Evolutionary conservation across 1,140 invertebrate species (phyloP), one percentile per base, ranked within the genome.

Genomic region (Halesus radiatus): DNA sequence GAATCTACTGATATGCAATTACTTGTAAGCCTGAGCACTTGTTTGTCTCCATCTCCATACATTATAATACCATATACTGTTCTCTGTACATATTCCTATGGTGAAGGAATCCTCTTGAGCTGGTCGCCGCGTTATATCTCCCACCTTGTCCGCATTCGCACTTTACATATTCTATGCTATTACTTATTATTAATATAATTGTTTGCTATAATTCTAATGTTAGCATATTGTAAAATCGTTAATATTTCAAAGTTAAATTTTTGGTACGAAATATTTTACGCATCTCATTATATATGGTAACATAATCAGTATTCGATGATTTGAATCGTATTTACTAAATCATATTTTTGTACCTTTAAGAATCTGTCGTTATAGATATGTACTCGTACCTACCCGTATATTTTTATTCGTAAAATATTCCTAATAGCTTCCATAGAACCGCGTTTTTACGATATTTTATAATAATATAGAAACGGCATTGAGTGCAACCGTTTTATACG

Each of bases 1-100:
- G 75, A 76, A 64, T 76, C 60, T 64, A 52, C 75, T 76, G 75
- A 26, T 64, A 76, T 32, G 75, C 18, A 64, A 23, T 76, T 60
- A 20, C 15, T 10, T 29, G 50, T 23, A 60, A 20, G 73, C 73
- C 45, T 15, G 54, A 32, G 26, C 26, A 76, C 16, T 45, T 32
- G 32, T 18, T 32, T 37, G 53, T 18, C 20, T 53, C 26, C 8
- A 58, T 32, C n/a, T n/a, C n/a, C n/a, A n/a, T n/a, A n/a, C n/a
- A n/a, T n/a, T n/a, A n/a, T n/a, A n/a, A 26, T 16, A 64, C 58
- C 52, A 76, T 29, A 64, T 50, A 76, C 20, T 37, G 37, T 37
- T 7, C n/a, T 29, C 32, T 45, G 37, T 45, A 45, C 8, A 56
- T n/a, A 64, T 64, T 7, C 37, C 37, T 8, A 32, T 16, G 54